A percentile compares a stretch with the other conserved stretches of the same genome.
These are phyloP conservation scores for Bradypodion ventrale DNA, from an alignment of 2,797 vertebrate species.

Conservation along the genomic window DNA sequence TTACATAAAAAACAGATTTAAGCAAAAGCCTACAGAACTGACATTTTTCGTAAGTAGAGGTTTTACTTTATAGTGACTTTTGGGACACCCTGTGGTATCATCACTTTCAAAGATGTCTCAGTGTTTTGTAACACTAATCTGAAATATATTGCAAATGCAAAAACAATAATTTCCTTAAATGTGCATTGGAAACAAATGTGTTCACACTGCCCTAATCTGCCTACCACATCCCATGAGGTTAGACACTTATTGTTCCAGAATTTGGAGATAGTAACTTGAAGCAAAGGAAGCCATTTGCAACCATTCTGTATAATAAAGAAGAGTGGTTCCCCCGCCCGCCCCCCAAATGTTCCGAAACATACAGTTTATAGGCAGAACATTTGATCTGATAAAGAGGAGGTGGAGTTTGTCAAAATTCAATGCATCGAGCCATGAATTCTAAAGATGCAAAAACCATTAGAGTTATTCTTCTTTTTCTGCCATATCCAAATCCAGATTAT, in stretches of 20 bases:
- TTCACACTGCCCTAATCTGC: neutral
- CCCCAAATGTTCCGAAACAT: no score
- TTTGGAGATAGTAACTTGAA: constrained; percentile 1
- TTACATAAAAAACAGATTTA: no score
- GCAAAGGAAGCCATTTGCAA: constrained; percentile 10
- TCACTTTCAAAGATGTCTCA: neutral
- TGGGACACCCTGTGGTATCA: no score
- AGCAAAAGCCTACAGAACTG: no score
- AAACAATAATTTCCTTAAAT: constrained; percentile 12
- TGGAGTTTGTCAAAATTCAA: neutral
- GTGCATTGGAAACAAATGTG: constrained; percentile 17
- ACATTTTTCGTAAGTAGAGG: no score
- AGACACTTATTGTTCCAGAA: neutral
- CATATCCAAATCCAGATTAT: no score
- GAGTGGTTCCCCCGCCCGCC: no score
- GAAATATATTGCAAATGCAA: neutral
- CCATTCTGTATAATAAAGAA: constrained; percentile 28
- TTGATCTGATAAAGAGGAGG: constrained; percentile 5
- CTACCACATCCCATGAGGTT: rapidly evolving
- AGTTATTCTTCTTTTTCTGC: no score
- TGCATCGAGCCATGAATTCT: neutral
- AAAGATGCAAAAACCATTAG: no score
- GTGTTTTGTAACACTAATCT: neutral
- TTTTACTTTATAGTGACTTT: no score
- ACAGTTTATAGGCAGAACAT: constrained; percentile 24